Conservation (phyloP, 2,797 vertebrate genomes). For the Enteromius fasciolatus region DNA sequence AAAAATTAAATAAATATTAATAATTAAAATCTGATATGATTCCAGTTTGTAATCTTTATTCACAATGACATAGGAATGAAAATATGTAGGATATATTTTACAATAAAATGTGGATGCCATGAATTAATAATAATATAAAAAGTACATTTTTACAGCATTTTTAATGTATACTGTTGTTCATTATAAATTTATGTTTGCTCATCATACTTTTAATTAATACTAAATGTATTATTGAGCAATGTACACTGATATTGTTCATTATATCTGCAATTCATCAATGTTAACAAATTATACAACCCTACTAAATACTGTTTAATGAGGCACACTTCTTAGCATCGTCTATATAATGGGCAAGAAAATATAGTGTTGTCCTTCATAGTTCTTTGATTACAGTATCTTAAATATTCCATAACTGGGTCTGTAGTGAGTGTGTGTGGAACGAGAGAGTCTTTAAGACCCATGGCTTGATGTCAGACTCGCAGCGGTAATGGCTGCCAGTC, state of each 20-base stretch:
- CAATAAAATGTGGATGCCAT: not conserved
- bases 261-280: not conserved
- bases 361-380: not conserved
- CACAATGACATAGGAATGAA: not conserved
- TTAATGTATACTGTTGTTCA: not conserved
- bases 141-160: not conserved
- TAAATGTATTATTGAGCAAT: not conserved
- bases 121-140: not conserved
- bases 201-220: not conserved
- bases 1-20: not conserved
- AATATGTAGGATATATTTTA: not conserved
- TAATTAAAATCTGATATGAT: not conserved
- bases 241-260: not conserved
- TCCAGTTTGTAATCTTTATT: not conserved
- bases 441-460: slow-evolving; percentile 26
- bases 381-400: not conserved
- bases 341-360: not conserved
- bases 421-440: slow-evolving; percentile 16
- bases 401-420: slow-evolving; percentile 6
- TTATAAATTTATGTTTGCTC: not conserved
- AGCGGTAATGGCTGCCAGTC: slow-evolving; percentile 59
- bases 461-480: slow-evolving; percentile 52
- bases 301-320: too few relatives aligned
- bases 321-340: not conserved
- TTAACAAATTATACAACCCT: not conserved